Conservation (phyloP, 2,888 invertebrate genomes). For the Heliconius sara region DNA sequence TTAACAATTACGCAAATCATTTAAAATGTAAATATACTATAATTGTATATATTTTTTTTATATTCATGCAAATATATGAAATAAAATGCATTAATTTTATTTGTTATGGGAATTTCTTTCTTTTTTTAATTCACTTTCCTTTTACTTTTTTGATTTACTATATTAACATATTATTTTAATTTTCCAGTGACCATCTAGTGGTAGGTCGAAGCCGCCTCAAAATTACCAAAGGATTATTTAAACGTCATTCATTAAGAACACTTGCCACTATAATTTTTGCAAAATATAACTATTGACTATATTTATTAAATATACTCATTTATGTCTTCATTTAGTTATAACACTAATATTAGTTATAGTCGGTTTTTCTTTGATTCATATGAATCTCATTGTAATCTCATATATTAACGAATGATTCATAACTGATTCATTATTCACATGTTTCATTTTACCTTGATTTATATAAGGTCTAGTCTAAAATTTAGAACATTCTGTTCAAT, state of each 20-base stretch:
- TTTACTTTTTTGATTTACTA: neutral
- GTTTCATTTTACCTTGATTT: neutral
- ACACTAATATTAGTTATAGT: slow-evolving; percentile 35
- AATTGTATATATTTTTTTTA: too few species aligned
- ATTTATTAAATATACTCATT: slow-evolving; percentile 37
- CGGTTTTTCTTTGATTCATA: slow-evolving; percentile 31
- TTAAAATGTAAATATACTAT: too few species aligned
- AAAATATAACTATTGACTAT: slow-evolving; percentile 30
- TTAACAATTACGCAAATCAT: too few species aligned
- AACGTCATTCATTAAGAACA: slow-evolving; percentile 55
- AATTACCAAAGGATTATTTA: slow-evolving; percentile 68
- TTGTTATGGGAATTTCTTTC: too few species aligned
- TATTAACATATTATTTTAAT: slow-evolving; percentile 39
- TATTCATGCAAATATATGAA: too few species aligned
- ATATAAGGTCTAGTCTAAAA: slow-evolving; percentile 44
- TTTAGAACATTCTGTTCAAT: slow-evolving; percentile 25
- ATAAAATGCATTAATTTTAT: too few species aligned
- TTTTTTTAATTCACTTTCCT: too few species aligned
- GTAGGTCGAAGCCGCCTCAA: slow-evolving; percentile 51
- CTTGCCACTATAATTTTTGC: slow-evolving; percentile 46
- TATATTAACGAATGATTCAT: slow-evolving; percentile 20
- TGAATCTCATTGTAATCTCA: slow-evolving; percentile 21
- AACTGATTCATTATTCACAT: slow-evolving; percentile 22
- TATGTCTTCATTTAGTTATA: slow-evolving; percentile 32
- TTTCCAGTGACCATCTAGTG: slow-evolving; percentile 65